A percentile compares a stretch with the other conserved stretches of the same genome.
Conservation (phyloP, 2,797 vertebrate species). For the Morelia viridis region DNA sequence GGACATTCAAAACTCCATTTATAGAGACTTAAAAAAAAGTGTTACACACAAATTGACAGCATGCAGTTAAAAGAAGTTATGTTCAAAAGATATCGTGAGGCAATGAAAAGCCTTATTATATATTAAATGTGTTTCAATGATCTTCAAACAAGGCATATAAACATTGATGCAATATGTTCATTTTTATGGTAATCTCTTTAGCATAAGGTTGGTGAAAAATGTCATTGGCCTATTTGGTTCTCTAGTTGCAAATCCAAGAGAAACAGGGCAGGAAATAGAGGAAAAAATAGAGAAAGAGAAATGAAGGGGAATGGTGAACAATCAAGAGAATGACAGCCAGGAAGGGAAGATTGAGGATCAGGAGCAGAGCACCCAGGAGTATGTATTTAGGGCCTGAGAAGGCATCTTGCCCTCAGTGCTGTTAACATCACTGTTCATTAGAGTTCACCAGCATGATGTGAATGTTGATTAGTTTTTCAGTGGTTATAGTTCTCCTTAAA, state of each 20-base stretch:
- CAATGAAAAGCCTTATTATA: background rate
- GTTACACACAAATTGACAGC: constrained; percentile 23
- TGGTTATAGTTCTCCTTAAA: background rate
- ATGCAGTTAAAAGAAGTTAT: constrained; percentile 39
- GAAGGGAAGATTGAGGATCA: background rate
- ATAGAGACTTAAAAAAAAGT: constrained; percentile 1
- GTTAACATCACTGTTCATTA: background rate
- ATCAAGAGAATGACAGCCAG: background rate
- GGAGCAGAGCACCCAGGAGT: background rate
- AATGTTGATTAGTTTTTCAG: background rate
- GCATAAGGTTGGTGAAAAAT: background rate
- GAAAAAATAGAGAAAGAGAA: background rate
- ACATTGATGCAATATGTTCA: background rate
- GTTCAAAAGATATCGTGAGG: constrained; percentile 17
- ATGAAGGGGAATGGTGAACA: background rate
- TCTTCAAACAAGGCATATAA: background rate
- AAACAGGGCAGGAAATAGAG: background rate
- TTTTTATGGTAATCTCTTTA: background rate
- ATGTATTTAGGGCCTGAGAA: background rate
- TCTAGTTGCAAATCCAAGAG: background rate
- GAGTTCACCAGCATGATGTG: background rate
- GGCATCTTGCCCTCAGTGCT: background rate
- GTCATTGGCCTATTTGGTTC: background rate
- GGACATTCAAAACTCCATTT: constrained; percentile 34
- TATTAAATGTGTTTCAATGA: constrained; percentile 3